phyloP scores from a whole-genome alignment of 2,113 vertebrate genomes.

The Pluvianellus socialis region DNA sequence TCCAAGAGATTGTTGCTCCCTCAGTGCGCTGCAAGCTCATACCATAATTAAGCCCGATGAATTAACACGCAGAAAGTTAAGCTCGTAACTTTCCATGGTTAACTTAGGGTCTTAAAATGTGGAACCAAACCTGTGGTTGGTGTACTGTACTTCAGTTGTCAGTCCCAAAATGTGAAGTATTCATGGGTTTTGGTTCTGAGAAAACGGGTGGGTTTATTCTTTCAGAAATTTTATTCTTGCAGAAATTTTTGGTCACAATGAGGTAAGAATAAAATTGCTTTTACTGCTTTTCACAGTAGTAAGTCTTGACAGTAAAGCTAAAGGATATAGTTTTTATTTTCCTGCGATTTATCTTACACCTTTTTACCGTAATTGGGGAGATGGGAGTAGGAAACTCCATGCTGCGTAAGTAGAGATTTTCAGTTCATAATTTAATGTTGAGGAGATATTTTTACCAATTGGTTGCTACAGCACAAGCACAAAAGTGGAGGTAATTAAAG shows the following conservation, averaged over 20 bases:
- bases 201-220: neutral
- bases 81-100: neutral
- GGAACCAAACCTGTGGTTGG: neutral
- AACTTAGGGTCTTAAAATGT: neutral
- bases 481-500: neutral
- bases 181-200: neutral
- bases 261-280: neutral
- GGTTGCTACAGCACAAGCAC: neutral
- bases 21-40: neutral
- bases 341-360: neutral
- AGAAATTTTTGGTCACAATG: neutral
- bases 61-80: neutral
- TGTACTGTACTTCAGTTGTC: neutral
- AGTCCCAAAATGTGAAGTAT: neutral
- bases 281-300: neutral
- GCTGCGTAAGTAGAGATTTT: neutral
- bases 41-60: neutral
- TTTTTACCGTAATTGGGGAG: neutral
- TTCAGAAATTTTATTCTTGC: neutral
- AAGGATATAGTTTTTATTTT: neutral
- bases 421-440: neutral
- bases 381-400: neutral
- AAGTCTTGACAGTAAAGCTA: conserved; percentile 4
- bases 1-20: conserved; percentile 1
- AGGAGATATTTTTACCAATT: neutral